These are phyloP conservation scores for Sterrhoptilus dennistouni DNA, from an alignment of 2,113 vertebrate species.

Conservation along the genomic window DNA sequence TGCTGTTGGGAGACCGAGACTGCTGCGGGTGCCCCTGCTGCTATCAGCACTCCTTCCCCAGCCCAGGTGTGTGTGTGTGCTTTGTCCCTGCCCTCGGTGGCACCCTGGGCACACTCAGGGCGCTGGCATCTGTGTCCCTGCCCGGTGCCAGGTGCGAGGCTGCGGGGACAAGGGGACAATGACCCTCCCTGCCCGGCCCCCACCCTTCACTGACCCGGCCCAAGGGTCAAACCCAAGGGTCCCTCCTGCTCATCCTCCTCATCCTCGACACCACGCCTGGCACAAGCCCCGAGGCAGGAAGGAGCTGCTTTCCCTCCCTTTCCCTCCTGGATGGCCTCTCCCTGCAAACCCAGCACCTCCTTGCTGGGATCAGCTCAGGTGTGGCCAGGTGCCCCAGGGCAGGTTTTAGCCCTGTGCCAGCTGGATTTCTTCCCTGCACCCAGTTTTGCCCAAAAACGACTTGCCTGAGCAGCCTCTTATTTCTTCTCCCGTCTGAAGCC, in stretches of 20 bases:
- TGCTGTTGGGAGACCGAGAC: neutral
- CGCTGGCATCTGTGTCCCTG: neutral
- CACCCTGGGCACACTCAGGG: neutral
- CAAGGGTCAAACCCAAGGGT: neutral
- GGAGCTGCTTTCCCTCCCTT: neutral
- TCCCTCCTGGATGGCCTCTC: neutral
- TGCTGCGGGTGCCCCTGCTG: neutral
- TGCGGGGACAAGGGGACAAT: neutral
- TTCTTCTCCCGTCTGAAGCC: neutral
- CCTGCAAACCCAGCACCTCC: neutral
- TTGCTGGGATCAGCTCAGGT: neutral
- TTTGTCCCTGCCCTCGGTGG: neutral
- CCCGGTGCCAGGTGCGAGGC: neutral
- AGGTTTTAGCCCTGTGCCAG: neutral
- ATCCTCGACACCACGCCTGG: neutral
- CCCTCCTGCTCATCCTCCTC: neutral
- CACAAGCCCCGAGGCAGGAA: fast-evolving
- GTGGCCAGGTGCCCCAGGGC: neutral
- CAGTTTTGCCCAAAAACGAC: neutral
- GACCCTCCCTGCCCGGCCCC: neutral
- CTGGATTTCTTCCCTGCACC: neutral
- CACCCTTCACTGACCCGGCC: neutral
- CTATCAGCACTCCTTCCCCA: neutral
- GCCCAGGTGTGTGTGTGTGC: neutral
- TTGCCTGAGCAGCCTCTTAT: neutral